A percentile compares a stretch with the other conserved stretches of the same genome.
Conservation (phyloP, 2,113 vertebrate species). For the Indicator maculatus region DNA sequence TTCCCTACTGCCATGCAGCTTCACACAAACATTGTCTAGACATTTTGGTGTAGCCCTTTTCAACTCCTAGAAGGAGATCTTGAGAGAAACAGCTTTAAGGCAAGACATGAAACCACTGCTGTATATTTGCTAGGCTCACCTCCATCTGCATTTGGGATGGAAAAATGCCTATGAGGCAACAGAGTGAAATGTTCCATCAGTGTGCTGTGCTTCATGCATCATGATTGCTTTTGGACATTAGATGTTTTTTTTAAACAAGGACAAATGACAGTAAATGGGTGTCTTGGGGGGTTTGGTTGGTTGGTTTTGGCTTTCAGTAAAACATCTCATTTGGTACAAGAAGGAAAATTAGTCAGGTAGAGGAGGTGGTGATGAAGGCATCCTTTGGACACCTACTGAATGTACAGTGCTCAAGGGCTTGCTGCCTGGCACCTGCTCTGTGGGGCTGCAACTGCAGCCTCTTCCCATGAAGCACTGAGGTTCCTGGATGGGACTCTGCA, state of each 20-base stretch:
- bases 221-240: neutral
- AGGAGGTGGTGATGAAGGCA: neutral
- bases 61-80: neutral
- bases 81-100: neutral
- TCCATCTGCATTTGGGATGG: neutral
- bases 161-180: neutral
- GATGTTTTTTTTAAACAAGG: neutral
- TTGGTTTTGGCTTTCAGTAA: neutral
- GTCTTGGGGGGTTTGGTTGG: neutral
- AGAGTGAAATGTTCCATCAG: neutral
- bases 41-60: neutral
- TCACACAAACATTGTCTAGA: neutral
- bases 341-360: neutral
- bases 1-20: neutral
- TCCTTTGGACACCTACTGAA: neutral
- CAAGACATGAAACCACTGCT: neutral
- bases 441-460: neutral
- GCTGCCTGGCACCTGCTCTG: neutral
- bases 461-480: neutral
- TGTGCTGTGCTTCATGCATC: neutral
- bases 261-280: neutral
- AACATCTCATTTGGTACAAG: neutral
- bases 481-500: neutral
- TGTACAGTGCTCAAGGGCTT: neutral
- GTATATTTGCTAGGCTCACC: neutral